These are phyloP conservation scores for Dione vanillae DNA, from an alignment of 2,888 invertebrate genomes.

Conservation along the genomic window DNA sequence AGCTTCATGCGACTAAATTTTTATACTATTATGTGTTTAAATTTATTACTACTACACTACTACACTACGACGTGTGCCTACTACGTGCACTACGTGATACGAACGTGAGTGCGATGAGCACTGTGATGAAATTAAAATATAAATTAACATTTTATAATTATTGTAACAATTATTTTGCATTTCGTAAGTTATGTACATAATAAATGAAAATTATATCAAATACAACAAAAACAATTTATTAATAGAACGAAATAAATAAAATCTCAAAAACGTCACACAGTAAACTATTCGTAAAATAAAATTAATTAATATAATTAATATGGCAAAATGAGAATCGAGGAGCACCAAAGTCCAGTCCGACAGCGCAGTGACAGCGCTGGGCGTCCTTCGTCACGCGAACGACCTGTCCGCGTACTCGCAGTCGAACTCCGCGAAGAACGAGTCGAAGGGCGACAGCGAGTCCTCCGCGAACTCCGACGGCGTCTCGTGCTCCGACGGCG, in stretches of 20 bases:
- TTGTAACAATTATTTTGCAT: not conserved
- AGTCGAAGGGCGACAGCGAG: slow-evolving; percentile 84
- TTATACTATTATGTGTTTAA: not conserved
- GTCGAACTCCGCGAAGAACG: slow-evolving; percentile 81
- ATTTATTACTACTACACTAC: not conserved
- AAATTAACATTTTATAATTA: too few relatives aligned
- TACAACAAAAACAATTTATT: slow-evolving; percentile 76
- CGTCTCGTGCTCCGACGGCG: slow-evolving; percentile 76
- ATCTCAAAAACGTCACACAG: slow-evolving; percentile 69
- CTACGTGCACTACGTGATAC: not conserved
- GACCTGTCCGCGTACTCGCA: slow-evolving; percentile 79
- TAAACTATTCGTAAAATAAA: slow-evolving; percentile 61
- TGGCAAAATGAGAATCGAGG: slow-evolving; percentile 72
- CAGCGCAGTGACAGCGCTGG: slow-evolving; percentile 40
- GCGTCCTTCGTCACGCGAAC: slow-evolving; percentile 74
- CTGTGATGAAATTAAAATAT: not conserved
- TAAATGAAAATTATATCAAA: slow-evolving; percentile 27
- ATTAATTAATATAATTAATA: slow-evolving; percentile 79
- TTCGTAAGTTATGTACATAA: not conserved
- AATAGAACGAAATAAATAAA: slow-evolving; percentile 67
- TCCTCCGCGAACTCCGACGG: slow-evolving; percentile 81
- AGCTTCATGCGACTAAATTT: not conserved
- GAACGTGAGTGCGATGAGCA: not conserved
- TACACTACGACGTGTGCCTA: not conserved
- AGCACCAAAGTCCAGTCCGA: slow-evolving; percentile 62